These are phyloP conservation scores for Echinops telfairi DNA, from an alignment of 2,113 vertebrate genomes.

Conservation along the genomic window DNA sequence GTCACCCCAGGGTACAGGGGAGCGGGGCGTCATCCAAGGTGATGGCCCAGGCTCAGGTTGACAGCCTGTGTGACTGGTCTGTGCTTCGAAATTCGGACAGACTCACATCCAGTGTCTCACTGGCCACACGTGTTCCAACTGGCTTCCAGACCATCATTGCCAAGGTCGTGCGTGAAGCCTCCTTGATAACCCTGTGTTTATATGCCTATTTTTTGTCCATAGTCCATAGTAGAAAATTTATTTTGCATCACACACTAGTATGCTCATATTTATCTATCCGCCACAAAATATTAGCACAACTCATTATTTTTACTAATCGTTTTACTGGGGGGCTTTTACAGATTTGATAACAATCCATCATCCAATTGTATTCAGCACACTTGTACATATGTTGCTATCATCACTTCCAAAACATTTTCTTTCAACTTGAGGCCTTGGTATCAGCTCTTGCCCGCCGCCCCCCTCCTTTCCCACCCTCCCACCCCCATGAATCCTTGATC, in stretches of 20 bases:
- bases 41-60: fast-evolving
- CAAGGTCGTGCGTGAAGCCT: background rate
- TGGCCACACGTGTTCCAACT: background rate
- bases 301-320: background rate
- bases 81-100: background rate
- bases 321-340: too few relatives aligned
- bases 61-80: fast-evolving
- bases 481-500: too few relatives aligned
- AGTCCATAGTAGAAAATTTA: background rate
- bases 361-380: too few relatives aligned
- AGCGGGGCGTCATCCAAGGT: too few relatives aligned
- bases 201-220: background rate
- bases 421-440: too few relatives aligned
- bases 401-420: too few relatives aligned
- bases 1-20: fast-evolving
- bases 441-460: too few relatives aligned
- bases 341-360: too few relatives aligned
- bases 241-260: background rate
- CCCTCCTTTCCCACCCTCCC: too few relatives aligned
- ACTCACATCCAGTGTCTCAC: background rate
- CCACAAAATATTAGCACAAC: background rate
- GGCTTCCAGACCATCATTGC: background rate
- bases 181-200: background rate
- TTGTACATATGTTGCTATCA: too few relatives aligned
- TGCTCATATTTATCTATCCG: background rate